A percentile compares a stretch with the other conserved stretches of the same genome.
Evolutionary conservation across 2,113 vertebrate species (phyloP).

Genomic region (Otolemur garnettii): DNA sequence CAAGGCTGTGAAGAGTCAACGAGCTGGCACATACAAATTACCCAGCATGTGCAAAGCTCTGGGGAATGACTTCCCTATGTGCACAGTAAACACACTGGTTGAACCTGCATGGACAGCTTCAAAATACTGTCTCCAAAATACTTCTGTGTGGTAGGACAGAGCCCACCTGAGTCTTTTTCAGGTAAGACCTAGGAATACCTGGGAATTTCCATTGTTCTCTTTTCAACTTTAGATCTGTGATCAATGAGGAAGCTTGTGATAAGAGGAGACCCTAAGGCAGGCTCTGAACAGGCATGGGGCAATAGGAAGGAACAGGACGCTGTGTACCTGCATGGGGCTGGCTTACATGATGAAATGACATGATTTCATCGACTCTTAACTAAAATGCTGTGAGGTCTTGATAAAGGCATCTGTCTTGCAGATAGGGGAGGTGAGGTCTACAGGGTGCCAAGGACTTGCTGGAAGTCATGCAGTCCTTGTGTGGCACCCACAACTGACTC

Average conservation of each 20-base stretch:
- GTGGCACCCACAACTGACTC: neutral
- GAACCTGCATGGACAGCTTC: neutral
- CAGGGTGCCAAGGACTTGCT: neutral
- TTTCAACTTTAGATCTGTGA: too few relatives aligned
- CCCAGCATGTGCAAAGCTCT: accelerated
- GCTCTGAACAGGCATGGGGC: neutral
- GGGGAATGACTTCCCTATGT: accelerated
- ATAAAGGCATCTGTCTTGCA: neutral
- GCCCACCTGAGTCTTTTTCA: neutral
- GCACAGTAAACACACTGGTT: too few relatives aligned
- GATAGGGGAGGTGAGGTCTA: neutral
- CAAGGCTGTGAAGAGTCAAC: accelerated
- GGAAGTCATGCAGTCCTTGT: accelerated
- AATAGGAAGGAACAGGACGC: neutral
- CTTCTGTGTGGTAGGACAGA: too few relatives aligned
- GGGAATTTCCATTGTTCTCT: neutral
- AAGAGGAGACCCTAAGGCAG: neutral
- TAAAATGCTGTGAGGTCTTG: neutral
- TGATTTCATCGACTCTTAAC: neutral
- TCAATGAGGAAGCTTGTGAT: neutral
- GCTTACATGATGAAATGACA: neutral
- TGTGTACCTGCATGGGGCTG: accelerated
- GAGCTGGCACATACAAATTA: neutral
- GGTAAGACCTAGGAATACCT: neutral
- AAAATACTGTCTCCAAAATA: too few relatives aligned